Evolutionary conservation across 2,113 vertebrate species (phyloP).

Genomic region (Kobus ellipsiprymnus): DNA sequence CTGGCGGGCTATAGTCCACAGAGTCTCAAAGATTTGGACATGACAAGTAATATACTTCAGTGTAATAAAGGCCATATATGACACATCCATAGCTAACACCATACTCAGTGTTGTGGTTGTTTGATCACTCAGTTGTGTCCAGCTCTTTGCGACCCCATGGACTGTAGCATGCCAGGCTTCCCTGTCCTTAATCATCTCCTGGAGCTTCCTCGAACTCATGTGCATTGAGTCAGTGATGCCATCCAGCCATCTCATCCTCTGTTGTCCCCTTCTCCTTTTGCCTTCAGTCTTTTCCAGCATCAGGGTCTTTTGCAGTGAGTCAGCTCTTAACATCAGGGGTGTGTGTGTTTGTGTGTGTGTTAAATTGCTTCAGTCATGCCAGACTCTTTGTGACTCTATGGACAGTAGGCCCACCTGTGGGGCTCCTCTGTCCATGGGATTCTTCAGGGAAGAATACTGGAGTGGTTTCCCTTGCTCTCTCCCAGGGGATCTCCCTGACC

Average conservation of each 20-base stretch:
- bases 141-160: not conserved
- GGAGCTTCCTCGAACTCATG: not conserved
- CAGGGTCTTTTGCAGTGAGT: not conserved
- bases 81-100: not conserved
- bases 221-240: not conserved
- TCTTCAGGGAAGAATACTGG: not conserved
- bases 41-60: not conserved
- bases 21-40: not conserved
- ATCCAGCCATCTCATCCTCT: not conserved
- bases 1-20: accelerated
- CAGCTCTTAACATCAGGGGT: not conserved
- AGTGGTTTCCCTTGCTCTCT: not conserved
- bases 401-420: not conserved
- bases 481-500: not conserved
- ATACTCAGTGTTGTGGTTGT: not conserved
- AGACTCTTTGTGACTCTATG: not conserved
- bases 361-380: not conserved
- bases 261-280: not conserved
- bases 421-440: not conserved
- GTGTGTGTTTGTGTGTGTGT: not conserved
- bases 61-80: not conserved
- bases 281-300: not conserved
- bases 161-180: not conserved
- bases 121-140: not conserved
- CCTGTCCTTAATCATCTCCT: not conserved